Evolutionary conservation across 2,797 vertebrate genomes (phyloP).

Genomic region (Steatocranus sp.): DNA sequence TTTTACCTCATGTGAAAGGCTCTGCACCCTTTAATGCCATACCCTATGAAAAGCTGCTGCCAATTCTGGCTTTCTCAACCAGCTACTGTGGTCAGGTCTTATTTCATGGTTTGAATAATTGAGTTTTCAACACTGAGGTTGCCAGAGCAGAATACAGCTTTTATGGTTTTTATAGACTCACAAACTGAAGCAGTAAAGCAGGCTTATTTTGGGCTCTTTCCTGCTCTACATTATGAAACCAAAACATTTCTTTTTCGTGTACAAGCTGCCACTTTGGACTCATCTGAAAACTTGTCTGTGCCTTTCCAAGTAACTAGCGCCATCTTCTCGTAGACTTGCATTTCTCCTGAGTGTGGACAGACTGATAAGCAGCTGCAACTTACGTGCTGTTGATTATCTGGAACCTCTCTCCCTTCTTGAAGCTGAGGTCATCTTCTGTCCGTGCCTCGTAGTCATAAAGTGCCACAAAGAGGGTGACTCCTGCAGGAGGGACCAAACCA

Average conservation of each 20-base stretch:
- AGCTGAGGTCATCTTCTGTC: constrained; percentile 96
- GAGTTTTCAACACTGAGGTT: not conserved
- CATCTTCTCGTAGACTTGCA: not conserved
- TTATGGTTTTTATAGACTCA: not conserved
- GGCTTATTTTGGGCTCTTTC: not conserved
- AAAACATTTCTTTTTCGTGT: not conserved
- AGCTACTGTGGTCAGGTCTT: not conserved
- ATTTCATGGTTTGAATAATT: not conserved
- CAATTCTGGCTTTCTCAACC: not conserved
- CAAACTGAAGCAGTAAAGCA: not conserved
- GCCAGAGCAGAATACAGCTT: not conserved
- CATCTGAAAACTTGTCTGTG: not conserved
- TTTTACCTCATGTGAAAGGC: not conserved
- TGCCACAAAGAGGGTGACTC: constrained; percentile 96
- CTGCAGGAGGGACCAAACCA: constrained; percentile 59
- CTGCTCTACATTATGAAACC: not conserved
- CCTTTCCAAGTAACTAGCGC: not conserved
- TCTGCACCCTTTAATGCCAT: not conserved
- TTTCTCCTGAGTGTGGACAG: not conserved
- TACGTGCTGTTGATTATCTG: constrained; percentile 99
- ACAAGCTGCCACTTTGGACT: not conserved
- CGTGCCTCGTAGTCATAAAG: constrained; percentile 97
- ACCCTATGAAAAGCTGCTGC: not conserved
- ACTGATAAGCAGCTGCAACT: constrained; percentile 65
- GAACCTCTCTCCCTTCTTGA: constrained; percentile 96